These are phyloP conservation scores for Geotrypetes seraphini DNA, from an alignment of 2,797 vertebrate genomes.

Conservation along the genomic window DNA sequence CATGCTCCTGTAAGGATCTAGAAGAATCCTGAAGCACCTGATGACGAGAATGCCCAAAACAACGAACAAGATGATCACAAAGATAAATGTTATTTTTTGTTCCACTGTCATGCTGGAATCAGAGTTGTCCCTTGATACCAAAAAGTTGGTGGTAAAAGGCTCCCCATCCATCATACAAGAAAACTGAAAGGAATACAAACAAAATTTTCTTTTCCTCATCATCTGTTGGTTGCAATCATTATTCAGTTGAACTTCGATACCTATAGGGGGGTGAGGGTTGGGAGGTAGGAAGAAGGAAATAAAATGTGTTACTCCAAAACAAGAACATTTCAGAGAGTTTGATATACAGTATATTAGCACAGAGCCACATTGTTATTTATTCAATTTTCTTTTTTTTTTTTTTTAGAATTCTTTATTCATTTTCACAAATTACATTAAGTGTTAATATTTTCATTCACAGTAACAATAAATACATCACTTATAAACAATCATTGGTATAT, in stretches of 20 bases:
- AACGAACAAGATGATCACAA: slow-evolving; percentile 71
- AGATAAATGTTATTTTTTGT: slow-evolving; percentile 72
- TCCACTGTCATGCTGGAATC: slow-evolving; percentile 64
- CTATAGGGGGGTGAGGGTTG: slow-evolving; percentile 36
- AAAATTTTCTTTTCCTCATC: slow-evolving; percentile 45
- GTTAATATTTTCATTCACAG: no score
- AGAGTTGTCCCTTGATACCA: slow-evolving; percentile 36
- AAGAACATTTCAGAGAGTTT: no score
- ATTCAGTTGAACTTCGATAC: slow-evolving; percentile 26
- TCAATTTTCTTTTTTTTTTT: no score
- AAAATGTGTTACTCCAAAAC: no score
- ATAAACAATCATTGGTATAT: no score
- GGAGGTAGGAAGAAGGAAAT: background rate
- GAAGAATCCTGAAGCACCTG: slow-evolving; percentile 69
- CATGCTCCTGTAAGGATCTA: slow-evolving; percentile 72
- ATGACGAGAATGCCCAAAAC: slow-evolving; percentile 73
- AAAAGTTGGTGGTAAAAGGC: slow-evolving; percentile 47
- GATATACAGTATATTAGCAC: no score
- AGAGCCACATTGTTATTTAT: no score
- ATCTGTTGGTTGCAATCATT: slow-evolving; percentile 32
- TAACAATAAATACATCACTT: no score
- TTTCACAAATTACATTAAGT: no score
- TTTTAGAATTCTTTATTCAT: no score
- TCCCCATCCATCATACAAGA: slow-evolving; percentile 62
- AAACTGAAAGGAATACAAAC: slow-evolving; percentile 41